Evolutionary conservation across 2,113 vertebrate genomes (phyloP), one percentile per base, ranked within the genome.

Genomic region (Melanocharis versteri): DNA sequence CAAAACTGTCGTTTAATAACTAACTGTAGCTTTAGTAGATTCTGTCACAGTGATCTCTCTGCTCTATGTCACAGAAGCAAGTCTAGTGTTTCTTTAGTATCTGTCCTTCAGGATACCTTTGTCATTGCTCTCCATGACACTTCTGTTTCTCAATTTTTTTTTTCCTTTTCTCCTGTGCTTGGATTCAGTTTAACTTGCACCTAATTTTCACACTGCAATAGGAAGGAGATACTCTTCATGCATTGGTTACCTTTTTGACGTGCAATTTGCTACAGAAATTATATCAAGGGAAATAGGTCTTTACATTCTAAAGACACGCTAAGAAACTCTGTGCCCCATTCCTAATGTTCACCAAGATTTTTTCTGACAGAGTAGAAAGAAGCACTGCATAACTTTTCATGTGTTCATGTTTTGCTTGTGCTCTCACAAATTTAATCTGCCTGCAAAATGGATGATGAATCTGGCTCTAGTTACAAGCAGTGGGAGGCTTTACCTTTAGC

Each of bases 401-500:
- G 27, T 13, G 68, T 44, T 83, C 37, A 3, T n/a, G 28, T 70
- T 90, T 96, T 71, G 13, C 65, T 80, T 90, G 20, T 89, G n/a
- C 28, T 70, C 9, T 90, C 54, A 30, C 33, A 80, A 56, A 17
- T 80, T 56, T 90, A 70, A 45, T 86, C 83, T 92, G 39, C 54
- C 64, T 92, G 39, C 70, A 83, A 92, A 94, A 66, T 10, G 72
- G 44, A 64, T 83, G 54, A 90, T 82, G 69, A 77, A 66, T 84
- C 24, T 94, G 82, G 35, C 89, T 90, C 21, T 75, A 83, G 79
- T 70, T 80, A 61, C 47, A 77, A 73, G 51, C 17, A 47, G 83
- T 48, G 71, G 89, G 79, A 92, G 91, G 72, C 27, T 73, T 85
- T 95, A 76, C 90, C 70, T 94, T 79, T 37, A 81, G 78, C 58